Evolutionary conservation across 2,888 invertebrate genomes (phyloP).

Genomic region (Alentia gelatinosa): DNA sequence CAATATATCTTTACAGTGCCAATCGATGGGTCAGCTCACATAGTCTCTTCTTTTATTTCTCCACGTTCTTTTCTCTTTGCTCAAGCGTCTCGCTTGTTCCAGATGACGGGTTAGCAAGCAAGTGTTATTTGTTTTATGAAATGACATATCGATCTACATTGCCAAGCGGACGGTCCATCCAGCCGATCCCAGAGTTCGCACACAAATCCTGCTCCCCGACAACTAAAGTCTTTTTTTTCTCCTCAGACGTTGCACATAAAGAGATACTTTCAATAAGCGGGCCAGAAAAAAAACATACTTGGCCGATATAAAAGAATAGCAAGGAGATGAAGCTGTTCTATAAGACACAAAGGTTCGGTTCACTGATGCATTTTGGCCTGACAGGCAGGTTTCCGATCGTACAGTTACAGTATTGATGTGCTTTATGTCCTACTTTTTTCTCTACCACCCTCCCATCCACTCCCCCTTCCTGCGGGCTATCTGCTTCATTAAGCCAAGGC

Average conservation of each 20-base stretch:
- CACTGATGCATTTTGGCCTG: too few species aligned
- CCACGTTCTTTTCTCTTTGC: neutral
- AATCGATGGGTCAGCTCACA: too few species aligned
- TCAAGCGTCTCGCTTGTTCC: neutral
- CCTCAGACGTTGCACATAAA: neutral
- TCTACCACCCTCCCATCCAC: neutral
- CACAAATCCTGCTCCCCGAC: neutral
- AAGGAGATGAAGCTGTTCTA: too few species aligned
- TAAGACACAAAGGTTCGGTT: too few species aligned
- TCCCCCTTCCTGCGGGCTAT: neutral
- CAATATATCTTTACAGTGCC: too few species aligned
- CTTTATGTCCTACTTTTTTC: neutral
- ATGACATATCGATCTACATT: slow-evolving; percentile 17
- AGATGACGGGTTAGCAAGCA: neutral
- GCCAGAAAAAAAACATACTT: neutral
- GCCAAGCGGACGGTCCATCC: neutral
- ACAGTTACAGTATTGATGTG: neutral
- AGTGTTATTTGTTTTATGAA: slow-evolving; percentile 16
- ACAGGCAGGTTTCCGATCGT: neutral
- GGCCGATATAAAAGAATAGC: neutral
- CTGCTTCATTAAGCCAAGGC: neutral
- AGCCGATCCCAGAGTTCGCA: neutral
- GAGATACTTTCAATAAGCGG: neutral
- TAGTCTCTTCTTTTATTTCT: neutral
- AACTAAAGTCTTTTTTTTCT: neutral